Evolutionary conservation across 2,888 invertebrate species (phyloP).

Genomic region (Agrotis ipsilon): DNA sequence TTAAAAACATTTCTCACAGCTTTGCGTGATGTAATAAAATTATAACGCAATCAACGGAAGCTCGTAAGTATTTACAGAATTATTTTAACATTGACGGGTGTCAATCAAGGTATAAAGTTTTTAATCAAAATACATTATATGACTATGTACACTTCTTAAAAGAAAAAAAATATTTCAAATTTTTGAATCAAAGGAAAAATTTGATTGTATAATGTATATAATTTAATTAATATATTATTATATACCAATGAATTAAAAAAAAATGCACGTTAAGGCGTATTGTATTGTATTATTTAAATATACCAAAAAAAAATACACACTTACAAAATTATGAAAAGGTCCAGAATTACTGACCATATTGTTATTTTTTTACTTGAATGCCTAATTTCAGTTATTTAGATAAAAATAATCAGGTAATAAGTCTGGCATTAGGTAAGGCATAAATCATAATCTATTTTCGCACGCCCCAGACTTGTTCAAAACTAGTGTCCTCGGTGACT

Average conservation of each 20-base stretch:
- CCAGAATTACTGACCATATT: no score
- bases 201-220: no score
- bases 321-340: no score
- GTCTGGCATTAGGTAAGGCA: background rate
- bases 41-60: conserved; percentile 46
- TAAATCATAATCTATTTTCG: conserved; percentile 33
- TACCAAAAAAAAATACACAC: background rate
- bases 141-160: background rate
- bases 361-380: background rate
- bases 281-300: no score
- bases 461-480: conserved; percentile 46
- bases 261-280: no score
- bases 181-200: background rate
- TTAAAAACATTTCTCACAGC: conserved; percentile 23
- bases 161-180: no score
- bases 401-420: conserved; percentile 25
- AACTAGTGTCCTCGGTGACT: conserved; percentile 43
- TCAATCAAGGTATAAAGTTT: conserved; percentile 34
- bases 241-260: no score
- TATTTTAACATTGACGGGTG: conserved; percentile 26
- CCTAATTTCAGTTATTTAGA: conserved; percentile 4
- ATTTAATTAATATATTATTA: no score
- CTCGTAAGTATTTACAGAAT: conserved; percentile 40
- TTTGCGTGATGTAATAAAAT: conserved; percentile 49
- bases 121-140: conserved; percentile 1